Conservation (phyloP, 92 coral and sea anemone species). For the Epizoanthus ramosus region DNA sequence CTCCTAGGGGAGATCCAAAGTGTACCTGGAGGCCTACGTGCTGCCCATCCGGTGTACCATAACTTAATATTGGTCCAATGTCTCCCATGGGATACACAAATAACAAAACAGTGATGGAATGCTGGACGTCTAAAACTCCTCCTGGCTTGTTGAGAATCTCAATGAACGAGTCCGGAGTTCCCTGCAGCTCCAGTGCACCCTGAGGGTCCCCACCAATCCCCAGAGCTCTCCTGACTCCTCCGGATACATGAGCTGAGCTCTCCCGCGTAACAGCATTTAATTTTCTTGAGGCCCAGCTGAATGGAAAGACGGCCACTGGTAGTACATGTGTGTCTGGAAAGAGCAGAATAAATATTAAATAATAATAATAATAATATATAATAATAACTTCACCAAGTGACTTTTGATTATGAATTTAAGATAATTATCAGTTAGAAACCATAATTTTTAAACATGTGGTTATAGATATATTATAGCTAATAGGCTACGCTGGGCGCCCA, state of each 20-base stretch:
- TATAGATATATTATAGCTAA: too few species aligned
- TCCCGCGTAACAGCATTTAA: constrained; percentile 53
- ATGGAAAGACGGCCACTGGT: constrained; percentile 75
- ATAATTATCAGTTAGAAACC: too few species aligned
- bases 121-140: constrained; percentile 58
- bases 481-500: too few species aligned
- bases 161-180: constrained; percentile 67
- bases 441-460: too few species aligned
- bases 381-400: too few species aligned
- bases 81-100: constrained; percentile 69
- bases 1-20: too few species aligned
- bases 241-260: constrained; percentile 17
- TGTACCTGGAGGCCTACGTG: constrained; percentile 60
- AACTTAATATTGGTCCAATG: constrained; percentile 75
- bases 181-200: constrained; percentile 62
- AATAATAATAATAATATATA: too few species aligned
- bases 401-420: too few species aligned
- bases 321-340: constrained; percentile 25
- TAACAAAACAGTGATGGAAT: constrained; percentile 66
- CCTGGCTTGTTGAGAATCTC: constrained; percentile 60
- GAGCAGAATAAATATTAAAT: too few species aligned
- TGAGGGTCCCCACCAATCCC: constrained; percentile 54
- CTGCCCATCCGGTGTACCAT: constrained; percentile 43
- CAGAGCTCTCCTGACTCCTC: constrained; percentile 39
- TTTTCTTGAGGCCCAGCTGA: constrained; percentile 37